These are phyloP conservation scores for Cordilura impudica DNA, from an alignment of 2,888 invertebrate species.

Conservation along the genomic window DNA sequence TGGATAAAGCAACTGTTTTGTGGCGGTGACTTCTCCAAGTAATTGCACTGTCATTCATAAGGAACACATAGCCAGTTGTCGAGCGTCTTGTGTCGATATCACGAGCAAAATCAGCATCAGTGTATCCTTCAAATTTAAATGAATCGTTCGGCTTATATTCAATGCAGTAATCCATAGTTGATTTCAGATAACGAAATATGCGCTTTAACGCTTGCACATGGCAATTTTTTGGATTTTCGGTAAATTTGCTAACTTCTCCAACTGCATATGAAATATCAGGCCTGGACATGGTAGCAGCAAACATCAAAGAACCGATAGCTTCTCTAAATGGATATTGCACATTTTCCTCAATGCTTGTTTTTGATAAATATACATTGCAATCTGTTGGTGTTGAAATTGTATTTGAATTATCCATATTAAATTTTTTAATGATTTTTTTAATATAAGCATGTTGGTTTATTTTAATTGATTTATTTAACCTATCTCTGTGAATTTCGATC, in stretches of 20 bases:
- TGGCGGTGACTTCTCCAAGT: conserved; percentile 69
- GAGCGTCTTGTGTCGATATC: conserved; percentile 50
- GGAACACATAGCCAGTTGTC: conserved; percentile 60
- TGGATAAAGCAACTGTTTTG: conserved; percentile 69
- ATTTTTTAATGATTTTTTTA: conserved; percentile 50
- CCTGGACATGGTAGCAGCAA: background rate
- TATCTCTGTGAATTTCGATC: no score
- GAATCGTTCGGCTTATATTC: background rate
- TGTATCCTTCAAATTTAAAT: conserved; percentile 26
- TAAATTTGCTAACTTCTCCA: background rate
- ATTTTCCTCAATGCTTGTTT: no score
- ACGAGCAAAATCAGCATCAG: conserved; percentile 8
- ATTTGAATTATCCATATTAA: conserved; percentile 56
- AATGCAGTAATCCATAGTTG: no score
- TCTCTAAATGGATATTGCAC: no score
- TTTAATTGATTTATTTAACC: conserved; percentile 44
- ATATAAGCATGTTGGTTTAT: conserved; percentile 55
- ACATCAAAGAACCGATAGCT: background rate
- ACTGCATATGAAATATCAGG: conserved; percentile 1
- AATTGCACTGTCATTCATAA: conserved; percentile 64
- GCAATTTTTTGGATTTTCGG: background rate
- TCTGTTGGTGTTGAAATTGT: conserved; percentile 53
- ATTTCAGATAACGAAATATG: conserved; percentile 26
- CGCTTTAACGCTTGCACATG: conserved; percentile 24
- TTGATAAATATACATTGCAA: no score